Conservation (phyloP, 1,140 invertebrate species). For the Spodoptera frugiperda region DNA sequence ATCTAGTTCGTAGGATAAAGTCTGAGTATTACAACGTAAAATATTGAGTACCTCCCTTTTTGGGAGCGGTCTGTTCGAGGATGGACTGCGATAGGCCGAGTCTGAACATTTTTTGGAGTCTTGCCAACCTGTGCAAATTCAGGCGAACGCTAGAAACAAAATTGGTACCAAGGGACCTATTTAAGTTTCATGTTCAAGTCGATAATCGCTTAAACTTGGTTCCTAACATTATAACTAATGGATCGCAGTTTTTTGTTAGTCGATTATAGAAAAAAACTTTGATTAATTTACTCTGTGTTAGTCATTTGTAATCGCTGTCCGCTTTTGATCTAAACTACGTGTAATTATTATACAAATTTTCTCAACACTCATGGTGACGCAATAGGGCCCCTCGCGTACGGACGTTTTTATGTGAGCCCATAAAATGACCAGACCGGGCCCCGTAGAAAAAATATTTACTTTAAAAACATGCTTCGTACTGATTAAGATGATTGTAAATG, state of each 20-base stretch:
- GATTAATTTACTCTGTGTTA: neutral
- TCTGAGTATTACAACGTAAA: neutral
- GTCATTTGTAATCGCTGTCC: constrained; percentile 51
- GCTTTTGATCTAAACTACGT: constrained; percentile 48
- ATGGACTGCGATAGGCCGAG: constrained; percentile 10
- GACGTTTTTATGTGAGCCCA: constrained; percentile 54
- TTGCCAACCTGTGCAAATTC: constrained; percentile 24
- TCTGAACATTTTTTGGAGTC: constrained; percentile 18
- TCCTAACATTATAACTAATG: constrained; percentile 15
- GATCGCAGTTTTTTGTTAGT: neutral
- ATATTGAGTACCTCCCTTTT: constrained; percentile 29
- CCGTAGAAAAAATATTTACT: constrained; percentile 50
- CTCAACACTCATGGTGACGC: constrained; percentile 69
- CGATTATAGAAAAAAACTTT: constrained; percentile 10
- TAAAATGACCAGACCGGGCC: constrained; percentile 33
- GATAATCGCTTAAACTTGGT: neutral
- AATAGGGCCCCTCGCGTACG: constrained; percentile 67
- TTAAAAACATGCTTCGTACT: constrained; percentile 17
- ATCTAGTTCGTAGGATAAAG: neutral
- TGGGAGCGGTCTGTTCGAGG: constrained; percentile 16
- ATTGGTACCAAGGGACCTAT: constrained; percentile 8
- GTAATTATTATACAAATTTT: constrained; percentile 63
- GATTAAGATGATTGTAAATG: constrained; percentile 16
- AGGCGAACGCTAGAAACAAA: constrained; percentile 5
- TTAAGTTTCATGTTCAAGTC: neutral